Evolutionary conservation across 2,888 invertebrate genomes (phyloP).

Genomic region (Parnassius apollo): DNA sequence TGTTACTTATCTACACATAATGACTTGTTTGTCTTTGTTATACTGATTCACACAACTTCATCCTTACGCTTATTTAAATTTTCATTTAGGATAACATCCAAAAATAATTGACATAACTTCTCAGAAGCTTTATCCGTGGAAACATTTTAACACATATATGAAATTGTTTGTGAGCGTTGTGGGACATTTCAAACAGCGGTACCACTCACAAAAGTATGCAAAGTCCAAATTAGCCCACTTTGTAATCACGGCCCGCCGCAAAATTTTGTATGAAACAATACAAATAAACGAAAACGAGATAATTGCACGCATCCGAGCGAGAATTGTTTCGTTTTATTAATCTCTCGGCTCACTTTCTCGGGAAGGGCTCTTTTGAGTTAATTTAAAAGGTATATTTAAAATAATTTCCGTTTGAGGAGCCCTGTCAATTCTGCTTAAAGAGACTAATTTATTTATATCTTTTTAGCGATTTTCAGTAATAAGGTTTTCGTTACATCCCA

Average conservation of each 20-base stretch:
- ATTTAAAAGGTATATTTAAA: conserved; percentile 9
- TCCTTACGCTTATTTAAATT: no score
- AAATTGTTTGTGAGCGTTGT: neutral
- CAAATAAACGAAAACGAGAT: conserved; percentile 7
- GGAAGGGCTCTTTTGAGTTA: neutral
- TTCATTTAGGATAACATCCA: no score
- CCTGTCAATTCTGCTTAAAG: neutral
- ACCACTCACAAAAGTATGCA: neutral
- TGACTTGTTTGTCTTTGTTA: no score
- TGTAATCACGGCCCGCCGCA: conserved; percentile 2
- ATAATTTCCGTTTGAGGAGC: conserved; percentile 4
- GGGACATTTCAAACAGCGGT: neutral
- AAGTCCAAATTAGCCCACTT: neutral
- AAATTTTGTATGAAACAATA: conserved; percentile 3
- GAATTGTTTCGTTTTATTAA: conserved; percentile 16
- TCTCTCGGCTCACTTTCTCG: conserved; percentile 2
- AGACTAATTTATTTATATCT: neutral
- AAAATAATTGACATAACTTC: no score
- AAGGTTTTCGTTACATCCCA: no score
- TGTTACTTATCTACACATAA: no score
- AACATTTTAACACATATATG: no score
- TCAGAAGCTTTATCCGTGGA: no score
- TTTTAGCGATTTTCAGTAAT: no score
- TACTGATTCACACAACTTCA: no score
- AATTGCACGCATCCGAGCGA: conserved; percentile 13